These are phyloP conservation scores for Coluber constrictor DNA, from an alignment of 2,797 vertebrate species.

Conservation along the genomic window DNA sequence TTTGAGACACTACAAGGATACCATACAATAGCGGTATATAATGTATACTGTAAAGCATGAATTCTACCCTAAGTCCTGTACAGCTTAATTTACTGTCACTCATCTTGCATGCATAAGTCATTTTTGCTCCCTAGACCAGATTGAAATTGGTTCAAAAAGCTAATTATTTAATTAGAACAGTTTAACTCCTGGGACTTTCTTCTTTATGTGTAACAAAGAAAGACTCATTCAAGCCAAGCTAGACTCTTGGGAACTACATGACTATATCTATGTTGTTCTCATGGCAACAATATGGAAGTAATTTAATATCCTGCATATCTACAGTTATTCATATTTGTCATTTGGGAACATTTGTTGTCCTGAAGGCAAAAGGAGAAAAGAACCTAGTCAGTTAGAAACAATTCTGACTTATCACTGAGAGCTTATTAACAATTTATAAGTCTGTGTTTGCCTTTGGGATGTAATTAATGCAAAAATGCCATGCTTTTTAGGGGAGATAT, in stretches of 20 bases:
- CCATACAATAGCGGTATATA: not conserved
- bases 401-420: not conserved
- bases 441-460: not conserved
- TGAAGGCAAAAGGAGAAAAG: not conserved
- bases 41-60: not conserved
- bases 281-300: not conserved
- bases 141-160: not conserved
- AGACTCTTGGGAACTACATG: not conserved
- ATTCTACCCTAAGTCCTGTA: not conserved
- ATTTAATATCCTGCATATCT: not conserved
- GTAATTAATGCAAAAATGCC: not conserved
- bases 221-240: not conserved
- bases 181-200: not conserved
- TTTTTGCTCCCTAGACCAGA: not conserved
- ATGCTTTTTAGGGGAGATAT: not conserved
- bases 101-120: not conserved
- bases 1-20: not conserved
- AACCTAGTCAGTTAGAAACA: not conserved
- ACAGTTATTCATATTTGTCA: not conserved
- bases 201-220: not conserved
- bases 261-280: not conserved
- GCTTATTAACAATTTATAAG: not conserved
- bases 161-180: not conserved
- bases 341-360: not conserved
- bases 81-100: not conserved